Base-by-base conservation (phyloP, 1,140 invertebrate species). In the Drosophila pseudoobscura region DNA sequence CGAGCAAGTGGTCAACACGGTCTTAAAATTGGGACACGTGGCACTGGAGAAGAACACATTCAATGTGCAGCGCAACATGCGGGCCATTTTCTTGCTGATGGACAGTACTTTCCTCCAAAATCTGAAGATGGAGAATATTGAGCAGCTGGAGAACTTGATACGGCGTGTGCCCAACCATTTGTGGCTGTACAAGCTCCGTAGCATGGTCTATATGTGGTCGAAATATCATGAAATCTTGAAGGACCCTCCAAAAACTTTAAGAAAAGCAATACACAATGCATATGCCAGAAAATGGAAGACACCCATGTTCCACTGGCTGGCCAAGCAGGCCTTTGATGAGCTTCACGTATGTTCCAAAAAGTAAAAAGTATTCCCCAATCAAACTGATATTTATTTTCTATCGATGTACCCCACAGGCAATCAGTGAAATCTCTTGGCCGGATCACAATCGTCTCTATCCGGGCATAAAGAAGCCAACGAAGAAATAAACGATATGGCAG, bases 221-320 rank as follows among this genome's bases (percentile, higher is more conserved):
- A 61, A 62, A 13, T 70, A 66, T 7, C 58, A 55, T 4, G 22
- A 51, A 44, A 41, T 50, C 1, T 11, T 63, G 2, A 65, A 58
- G 20, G 35, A 2, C 24, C 7, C 3, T 2, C 35, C 24, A n/a
- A 47, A 2, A 1, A 44, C 20, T 35, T 6, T 13, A 50, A 39
- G 6, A 9, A 47, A 2, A 45, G 29, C 15, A 22, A 0, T 6
- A 22, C 13, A 64, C 41, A 29, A 29, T 5, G 6, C 20, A 0
- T 43, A 68, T 13, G 17, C 20, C 2, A 6, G 5, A 0, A 45
- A 20, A 13, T 85, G 82, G 82, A 57, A 50, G 20, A 66, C 47
- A 55, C 78, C 82, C 0, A 15, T 63, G 7, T 88, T 87, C n/a
- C 82, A 87, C 39, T 87, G 82, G 82, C 24, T 82, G 15, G 78